Base-by-base conservation (phyloP, 30 jellyfish, hydroid and myxozoan genomes). In the Hydractinia symbiolongicarpus region DNA sequence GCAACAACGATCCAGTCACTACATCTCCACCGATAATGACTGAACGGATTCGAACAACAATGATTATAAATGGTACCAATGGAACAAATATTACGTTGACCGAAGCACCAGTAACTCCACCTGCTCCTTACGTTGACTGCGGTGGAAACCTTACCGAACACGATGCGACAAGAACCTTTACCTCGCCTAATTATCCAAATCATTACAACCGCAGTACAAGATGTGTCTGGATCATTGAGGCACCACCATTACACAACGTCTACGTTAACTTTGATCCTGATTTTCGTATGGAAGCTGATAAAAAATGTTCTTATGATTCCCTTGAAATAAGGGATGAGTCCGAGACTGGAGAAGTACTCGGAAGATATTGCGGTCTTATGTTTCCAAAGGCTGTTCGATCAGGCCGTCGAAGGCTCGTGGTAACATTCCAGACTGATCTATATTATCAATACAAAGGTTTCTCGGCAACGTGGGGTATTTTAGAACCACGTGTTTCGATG, bases 401-500 rank as follows among this genome's bases (percentile, higher is more conserved):
- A 11, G 76, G 85, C 57, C 95, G 96, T 52, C 81, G 85, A 17
- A 15, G 13, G 55, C 56, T 94, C 83, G 67, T 77, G 86, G 89
- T 94, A 49, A 83, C 73, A 8, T 94, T 94, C 66, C 66, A 66
- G 57, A 81, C 96, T 0, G 99, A 94, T 77, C 50, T 79, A 9
- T 50, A 61, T 15, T 13, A 44, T 71, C 88, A 78, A 8, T 30
- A 75, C 78, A 69, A 72, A 50, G 99, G 99, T 4, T 94, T 94
- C 76, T 84, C 77, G 53, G 99, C 95, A 4, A 82, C 87, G 0
- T 94, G 99, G 99, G 89, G 82, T 30, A 85, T 88, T 11, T 78
- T 94, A n/a, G 77, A 81, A 61, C 99, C 99, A 60, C 80, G 99
- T 9, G 96, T 88, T 9, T 94, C 99, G 4, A 78, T 87, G 49